Base-by-base conservation (phyloP, 2,888 invertebrate species). In the Gonocerus acuteangulatus region DNA sequence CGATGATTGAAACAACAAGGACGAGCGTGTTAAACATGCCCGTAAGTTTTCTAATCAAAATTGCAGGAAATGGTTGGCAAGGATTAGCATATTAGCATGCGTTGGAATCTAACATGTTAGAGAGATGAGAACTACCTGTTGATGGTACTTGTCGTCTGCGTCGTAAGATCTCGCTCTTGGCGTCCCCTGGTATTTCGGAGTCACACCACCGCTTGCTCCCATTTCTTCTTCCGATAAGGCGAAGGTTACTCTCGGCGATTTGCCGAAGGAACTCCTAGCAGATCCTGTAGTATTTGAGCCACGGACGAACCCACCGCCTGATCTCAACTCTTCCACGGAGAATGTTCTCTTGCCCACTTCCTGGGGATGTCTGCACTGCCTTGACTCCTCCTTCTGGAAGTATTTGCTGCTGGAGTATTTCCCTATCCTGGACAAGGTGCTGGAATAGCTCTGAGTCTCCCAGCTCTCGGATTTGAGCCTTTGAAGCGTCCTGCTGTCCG, bases 201-300 rank as follows among this genome's bases (percentile, higher is more conserved):
- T 61, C 9, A 62, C 65, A 47, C 66, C 63, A 9, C 66, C 66
- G 44, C 61, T 62, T 1, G 66, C 70, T 66, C 71, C 71, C 70
- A 70, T 71, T 67, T 67, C 67, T 44, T 66, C 69, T 67, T 70
- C 70, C 64, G 71, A 69, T 60, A 72, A 69, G 61, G 72, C 70
- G 62, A 71, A 70, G 48, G 68, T 70, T 62, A 71, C 70, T 58
- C 69, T 69, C 36, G 72, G 68, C 16, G 67, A 68, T 66, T 72
- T 72, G 68, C 72, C 71, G 65, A 70, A 72, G 67, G 70, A 69
- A 63, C 71, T 69, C 64, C 70, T 69, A 34, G 65, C 65, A 42
- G 67, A 68, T 1, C 63, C 63, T 2, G 62, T 58, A 2, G 56
- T 57, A 13, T 56, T 42, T 27, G 60, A 60, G n/a, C 64, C 64